A percentile compares a stretch with the other conserved stretches of the same genome.
phyloP scores from a whole-genome alignment of 1,140 invertebrate species.

The Drosophila kikkawai region DNA sequence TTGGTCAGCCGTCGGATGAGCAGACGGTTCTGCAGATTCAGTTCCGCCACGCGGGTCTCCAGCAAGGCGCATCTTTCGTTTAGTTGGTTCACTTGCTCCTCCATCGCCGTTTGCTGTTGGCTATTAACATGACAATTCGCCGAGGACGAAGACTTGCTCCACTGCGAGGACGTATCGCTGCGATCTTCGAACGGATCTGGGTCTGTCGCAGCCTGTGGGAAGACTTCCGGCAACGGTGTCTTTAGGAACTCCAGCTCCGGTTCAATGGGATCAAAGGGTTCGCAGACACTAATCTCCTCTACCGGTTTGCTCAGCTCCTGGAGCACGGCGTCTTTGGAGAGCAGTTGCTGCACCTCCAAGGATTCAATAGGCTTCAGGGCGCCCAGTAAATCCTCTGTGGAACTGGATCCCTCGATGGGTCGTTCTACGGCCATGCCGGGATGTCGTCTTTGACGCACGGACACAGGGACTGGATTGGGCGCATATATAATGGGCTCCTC shows the following conservation, averaged over 20 bases:
- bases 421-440: slow-evolving; percentile 51
- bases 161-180: slow-evolving; percentile 80
- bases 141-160: slow-evolving; percentile 78
- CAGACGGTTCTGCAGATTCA: slow-evolving; percentile 74
- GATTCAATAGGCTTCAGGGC: slow-evolving; percentile 46
- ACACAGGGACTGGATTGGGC: slow-evolving; percentile 79
- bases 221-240: slow-evolving; percentile 58
- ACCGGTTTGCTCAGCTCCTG: slow-evolving; percentile 16
- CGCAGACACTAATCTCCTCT: background rate
- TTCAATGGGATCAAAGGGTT: slow-evolving; percentile 70
- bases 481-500: slow-evolving; percentile 86
- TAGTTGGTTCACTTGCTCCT: slow-evolving; percentile 61
- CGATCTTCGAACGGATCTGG: slow-evolving; percentile 64
- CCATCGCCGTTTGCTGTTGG: slow-evolving; percentile 53
- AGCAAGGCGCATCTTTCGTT: slow-evolving; percentile 73
- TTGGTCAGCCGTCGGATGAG: slow-evolving; percentile 71
- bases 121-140: slow-evolving; percentile 42
- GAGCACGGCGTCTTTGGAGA: slow-evolving; percentile 42
- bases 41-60: slow-evolving; percentile 74
- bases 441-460: slow-evolving; percentile 28
- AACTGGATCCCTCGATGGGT: slow-evolving; percentile 62
- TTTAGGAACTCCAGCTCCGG: slow-evolving; percentile 77
- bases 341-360: slow-evolving; percentile 54
- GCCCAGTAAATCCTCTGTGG: slow-evolving; percentile 68
- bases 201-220: slow-evolving; percentile 15